Percentiles rank a stretch among this genome's conserved stretches.
These are phyloP conservation scores for Ateles fusciceps DNA, from an alignment of 2,797 vertebrate genomes.

Conservation along the genomic window DNA sequence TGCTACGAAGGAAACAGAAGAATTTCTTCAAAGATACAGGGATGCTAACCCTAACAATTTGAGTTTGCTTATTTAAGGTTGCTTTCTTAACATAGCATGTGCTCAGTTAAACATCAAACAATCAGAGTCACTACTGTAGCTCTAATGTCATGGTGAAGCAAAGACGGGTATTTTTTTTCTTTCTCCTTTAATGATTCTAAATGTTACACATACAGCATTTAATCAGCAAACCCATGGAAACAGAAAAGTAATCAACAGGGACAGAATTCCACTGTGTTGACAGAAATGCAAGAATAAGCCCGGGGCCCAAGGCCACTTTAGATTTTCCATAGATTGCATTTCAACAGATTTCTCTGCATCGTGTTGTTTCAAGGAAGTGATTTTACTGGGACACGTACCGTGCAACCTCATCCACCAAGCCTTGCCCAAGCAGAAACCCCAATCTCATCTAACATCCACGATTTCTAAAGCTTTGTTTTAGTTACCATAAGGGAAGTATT, in stretches of 20 bases:
- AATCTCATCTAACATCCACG: fast-evolving
- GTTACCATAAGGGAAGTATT: background rate
- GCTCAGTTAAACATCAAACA: background rate
- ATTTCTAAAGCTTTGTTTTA: background rate
- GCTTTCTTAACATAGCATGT: background rate
- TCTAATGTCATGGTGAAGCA: background rate
- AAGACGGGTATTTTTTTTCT: background rate
- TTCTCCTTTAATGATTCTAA: background rate
- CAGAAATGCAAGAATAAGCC: background rate
- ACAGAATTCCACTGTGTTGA: background rate
- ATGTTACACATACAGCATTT: background rate
- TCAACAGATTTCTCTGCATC: background rate
- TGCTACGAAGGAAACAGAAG: background rate
- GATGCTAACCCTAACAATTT: background rate
- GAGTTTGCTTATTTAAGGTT: background rate
- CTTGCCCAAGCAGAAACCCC: background rate
- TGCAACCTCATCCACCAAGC: background rate
- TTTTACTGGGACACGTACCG: background rate
- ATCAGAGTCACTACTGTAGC: background rate
- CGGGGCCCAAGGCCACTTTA: background rate
- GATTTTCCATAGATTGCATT: background rate
- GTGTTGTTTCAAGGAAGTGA: background rate
- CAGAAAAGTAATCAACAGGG: background rate
- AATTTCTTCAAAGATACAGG: background rate
- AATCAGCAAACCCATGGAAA: background rate